These are phyloP conservation scores for Lagocephalus sceleratus DNA, from an alignment of 2,797 vertebrate genomes.

Conservation along the genomic window DNA sequence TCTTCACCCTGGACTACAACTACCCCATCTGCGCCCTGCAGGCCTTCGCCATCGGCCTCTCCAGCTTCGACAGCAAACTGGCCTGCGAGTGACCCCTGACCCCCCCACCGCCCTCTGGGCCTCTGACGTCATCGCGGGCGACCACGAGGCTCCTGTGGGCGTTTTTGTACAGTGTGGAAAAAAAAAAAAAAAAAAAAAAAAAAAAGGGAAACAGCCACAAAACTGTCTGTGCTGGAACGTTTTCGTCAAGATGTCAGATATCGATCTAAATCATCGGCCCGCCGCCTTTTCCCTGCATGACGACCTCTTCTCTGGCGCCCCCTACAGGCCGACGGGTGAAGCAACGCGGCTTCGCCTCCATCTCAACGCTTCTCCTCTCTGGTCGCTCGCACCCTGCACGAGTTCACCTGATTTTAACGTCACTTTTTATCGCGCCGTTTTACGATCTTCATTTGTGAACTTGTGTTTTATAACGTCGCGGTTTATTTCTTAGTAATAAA, in stretches of 20 bases:
- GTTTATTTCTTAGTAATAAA: constrained; percentile 18
- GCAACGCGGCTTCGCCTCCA: not conserved
- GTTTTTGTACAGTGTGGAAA: not conserved
- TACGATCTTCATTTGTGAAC: not conserved
- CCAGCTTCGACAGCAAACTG: constrained; percentile 96
- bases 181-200: constrained; percentile 30
- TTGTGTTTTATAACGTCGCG: too few species aligned
- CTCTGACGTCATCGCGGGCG: too few species aligned
- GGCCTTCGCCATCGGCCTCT: constrained; percentile 95
- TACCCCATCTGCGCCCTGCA: constrained; percentile 98
- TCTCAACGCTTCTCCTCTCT: not conserved
- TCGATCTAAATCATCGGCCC: not conserved
- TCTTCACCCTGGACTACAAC: constrained; percentile 96
- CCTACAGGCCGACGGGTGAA: constrained; percentile 15
- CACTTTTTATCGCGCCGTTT: constrained; percentile 12
- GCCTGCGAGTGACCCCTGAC: constrained; percentile 84
- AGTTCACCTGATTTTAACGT: constrained; percentile 3
- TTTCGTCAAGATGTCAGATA: too few species aligned
- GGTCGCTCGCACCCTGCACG: constrained; percentile 29
- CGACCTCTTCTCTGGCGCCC: constrained; percentile 39
- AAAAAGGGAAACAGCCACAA: constrained; percentile 27
- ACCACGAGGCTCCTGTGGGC: not conserved
- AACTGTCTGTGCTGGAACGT: too few species aligned
- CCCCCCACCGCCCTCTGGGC: too few species aligned
- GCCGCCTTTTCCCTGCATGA: not conserved